Evolutionary conservation across 2,113 vertebrate genomes (phyloP), one percentile per base, ranked within the genome.

Genomic region (Nansenia antarctica): DNA sequence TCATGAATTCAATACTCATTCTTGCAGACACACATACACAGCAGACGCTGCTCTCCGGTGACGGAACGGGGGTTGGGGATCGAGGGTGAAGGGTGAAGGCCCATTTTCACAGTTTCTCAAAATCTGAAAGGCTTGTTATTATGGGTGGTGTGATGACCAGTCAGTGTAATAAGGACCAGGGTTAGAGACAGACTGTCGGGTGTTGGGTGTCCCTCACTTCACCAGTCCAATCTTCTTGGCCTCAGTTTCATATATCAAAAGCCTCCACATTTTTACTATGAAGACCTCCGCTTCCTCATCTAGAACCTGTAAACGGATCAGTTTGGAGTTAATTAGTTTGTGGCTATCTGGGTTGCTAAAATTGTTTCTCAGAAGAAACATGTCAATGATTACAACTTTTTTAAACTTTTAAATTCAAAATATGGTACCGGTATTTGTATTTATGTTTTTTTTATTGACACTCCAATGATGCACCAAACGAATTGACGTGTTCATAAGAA

Each of bases 221-320:
- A 94, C 96, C 82, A 99, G 94, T 90, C 98, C 98, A 59, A 99
- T 98, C 93, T 99, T 99, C 94, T 99, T 99, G 20, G 97, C 97
- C 91, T 99, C 98, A 2, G 98, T 99, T 94, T 99, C 96, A 30
- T 98, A 99, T 89, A 99, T 99, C 87, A 99, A 93, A 88, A 99
- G 90, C 85, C 98, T 93, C 98, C 98, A 99, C 97, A 99, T 99
- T 95, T 99, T 99, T 58, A 98, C 97, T 85, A 99, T 98, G 91
- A 99, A 99, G 88, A 99, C 97, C 92, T 99, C 97, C 52, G 98
- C 98, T 93, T 99, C 98, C 93, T 99, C 98, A 85, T 99, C 97
- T 68, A 99, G 92, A 86, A 99, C 97, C 98, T 99, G 62, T 63
- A 77, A 66, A 65, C 71, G 57, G 8, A n/a, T 55, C 11, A 52